A percentile compares a stretch with the other conserved stretches of the same genome.
phyloP scores from a whole-genome alignment of 2,888 invertebrate species.

The Tachina fera region DNA sequence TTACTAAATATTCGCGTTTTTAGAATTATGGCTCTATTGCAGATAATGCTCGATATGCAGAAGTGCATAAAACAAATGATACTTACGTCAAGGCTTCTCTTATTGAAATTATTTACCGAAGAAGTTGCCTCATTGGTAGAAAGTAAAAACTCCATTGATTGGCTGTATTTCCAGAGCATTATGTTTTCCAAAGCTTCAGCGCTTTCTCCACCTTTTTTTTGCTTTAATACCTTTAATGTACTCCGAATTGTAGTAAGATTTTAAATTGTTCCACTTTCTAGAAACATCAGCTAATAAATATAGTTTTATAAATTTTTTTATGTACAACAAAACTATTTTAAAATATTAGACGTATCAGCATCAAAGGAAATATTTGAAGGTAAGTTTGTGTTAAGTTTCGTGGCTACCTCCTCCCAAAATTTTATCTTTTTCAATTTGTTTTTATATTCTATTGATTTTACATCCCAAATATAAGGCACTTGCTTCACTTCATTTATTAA shows the following conservation, averaged over 20 bases:
- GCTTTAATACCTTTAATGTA: neutral
- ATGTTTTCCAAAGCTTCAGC: neutral
- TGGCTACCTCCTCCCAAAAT: too few relatives aligned
- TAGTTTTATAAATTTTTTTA: neutral
- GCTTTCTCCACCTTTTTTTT: conserved; percentile 21
- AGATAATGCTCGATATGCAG: neutral
- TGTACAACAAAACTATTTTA: neutral
- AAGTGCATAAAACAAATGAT: neutral
- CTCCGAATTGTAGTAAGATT: conserved; percentile 14
- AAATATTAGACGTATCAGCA: neutral
- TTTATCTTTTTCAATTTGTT: conserved; percentile 18
- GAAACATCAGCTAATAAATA: neutral
- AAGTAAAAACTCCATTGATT: conserved; percentile 3
- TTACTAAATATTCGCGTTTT: neutral
- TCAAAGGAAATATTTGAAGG: neutral
- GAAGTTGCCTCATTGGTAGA: conserved; percentile 11
- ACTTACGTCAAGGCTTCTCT: conserved; percentile 1
- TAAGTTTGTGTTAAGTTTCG: neutral
- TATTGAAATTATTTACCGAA: conserved; percentile 25
- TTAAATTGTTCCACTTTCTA: conserved; percentile 10
- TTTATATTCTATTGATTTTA: conserved; percentile 16
- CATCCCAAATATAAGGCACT: conserved; percentile 22
- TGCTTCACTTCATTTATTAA: conserved; percentile 12
- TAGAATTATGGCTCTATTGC: neutral
- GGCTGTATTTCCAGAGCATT: neutral